A percentile compares a stretch with the other conserved stretches of the same genome.
phyloP scores from a whole-genome alignment of 2,888 invertebrate genomes.

The Stomorhina lunata region DNA sequence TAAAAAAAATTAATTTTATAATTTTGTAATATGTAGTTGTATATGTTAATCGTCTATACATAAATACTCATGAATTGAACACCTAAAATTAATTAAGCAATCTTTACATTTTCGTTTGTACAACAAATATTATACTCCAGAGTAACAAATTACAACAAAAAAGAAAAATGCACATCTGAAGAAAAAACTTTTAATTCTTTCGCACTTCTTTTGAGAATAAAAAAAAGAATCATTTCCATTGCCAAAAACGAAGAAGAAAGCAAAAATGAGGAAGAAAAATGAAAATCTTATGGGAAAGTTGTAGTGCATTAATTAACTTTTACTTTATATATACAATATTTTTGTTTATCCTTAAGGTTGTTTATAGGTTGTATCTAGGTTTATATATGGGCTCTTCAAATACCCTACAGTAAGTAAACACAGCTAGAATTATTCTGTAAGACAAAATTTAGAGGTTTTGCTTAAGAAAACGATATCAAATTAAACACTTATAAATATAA shows the following conservation, averaged over 20 bases:
- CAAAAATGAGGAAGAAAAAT: slow-evolving; percentile 23
- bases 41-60: too few relatives aligned
- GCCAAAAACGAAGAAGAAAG: slow-evolving; percentile 1
- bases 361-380: background rate
- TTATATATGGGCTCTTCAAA: background rate
- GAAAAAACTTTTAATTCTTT: slow-evolving; percentile 10
- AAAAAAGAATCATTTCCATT: slow-evolving; percentile 11
- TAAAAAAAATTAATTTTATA: background rate
- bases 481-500: too few relatives aligned
- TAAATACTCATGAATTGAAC: background rate
- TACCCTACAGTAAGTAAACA: slow-evolving; percentile 1
- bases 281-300: slow-evolving; percentile 51
- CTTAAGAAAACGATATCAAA: too few relatives aligned
- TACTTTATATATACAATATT: slow-evolving; percentile 48
- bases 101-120: slow-evolving; percentile 48
- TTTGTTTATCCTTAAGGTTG: slow-evolving; percentile 52
- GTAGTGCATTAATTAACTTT: slow-evolving; percentile 63
- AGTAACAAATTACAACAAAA: background rate
- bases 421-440: background rate
- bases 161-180: slow-evolving; percentile 34
- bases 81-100: slow-evolving; percentile 53
- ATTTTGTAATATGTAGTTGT: too few relatives aligned
- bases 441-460: background rate
- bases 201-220: background rate
- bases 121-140: background rate